These are phyloP conservation scores for Venustaconcha ellipsiformis DNA, from an alignment of 1,140 invertebrate genomes.

Conservation along the genomic window DNA sequence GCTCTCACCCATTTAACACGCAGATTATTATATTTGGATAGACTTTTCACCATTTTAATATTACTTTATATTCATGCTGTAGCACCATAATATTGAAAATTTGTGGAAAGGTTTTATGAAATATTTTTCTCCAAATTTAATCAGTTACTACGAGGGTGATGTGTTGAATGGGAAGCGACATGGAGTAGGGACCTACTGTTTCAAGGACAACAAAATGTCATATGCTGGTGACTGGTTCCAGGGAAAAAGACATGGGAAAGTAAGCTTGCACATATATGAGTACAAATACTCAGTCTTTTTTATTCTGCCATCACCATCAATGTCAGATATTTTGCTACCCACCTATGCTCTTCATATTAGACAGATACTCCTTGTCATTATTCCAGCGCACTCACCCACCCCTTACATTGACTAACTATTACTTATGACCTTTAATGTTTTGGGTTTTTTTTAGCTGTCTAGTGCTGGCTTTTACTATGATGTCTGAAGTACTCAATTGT, in stretches of 20 bases:
- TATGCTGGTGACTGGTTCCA: conserved; percentile 67
- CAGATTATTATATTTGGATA: not conserved
- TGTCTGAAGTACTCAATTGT: too few species aligned
- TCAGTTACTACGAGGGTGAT: conserved; percentile 67
- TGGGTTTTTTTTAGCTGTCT: not conserved
- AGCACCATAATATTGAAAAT: too few species aligned
- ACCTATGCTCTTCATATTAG: not conserved
- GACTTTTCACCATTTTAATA: not conserved
- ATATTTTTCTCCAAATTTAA: conserved; percentile 10
- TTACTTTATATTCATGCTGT: not conserved
- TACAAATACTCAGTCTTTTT: not conserved
- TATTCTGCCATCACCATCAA: not conserved
- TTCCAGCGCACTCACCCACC: not conserved
- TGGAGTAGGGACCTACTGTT: conserved; percentile 64
- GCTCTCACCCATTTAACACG: not conserved
- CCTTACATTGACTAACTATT: not conserved
- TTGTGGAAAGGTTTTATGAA: not conserved
- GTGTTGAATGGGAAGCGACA: conserved; percentile 66
- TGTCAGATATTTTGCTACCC: not conserved
- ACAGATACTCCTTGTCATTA: not conserved
- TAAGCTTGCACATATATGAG: conserved; percentile 19
- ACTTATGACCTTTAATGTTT: not conserved
- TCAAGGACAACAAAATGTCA: conserved; percentile 47
- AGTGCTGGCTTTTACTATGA: too few species aligned
- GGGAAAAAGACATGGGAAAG: conserved; percentile 67